phyloP scores from a whole-genome alignment of 2,113 vertebrate genomes.

The Scartelaos histophorus region DNA sequence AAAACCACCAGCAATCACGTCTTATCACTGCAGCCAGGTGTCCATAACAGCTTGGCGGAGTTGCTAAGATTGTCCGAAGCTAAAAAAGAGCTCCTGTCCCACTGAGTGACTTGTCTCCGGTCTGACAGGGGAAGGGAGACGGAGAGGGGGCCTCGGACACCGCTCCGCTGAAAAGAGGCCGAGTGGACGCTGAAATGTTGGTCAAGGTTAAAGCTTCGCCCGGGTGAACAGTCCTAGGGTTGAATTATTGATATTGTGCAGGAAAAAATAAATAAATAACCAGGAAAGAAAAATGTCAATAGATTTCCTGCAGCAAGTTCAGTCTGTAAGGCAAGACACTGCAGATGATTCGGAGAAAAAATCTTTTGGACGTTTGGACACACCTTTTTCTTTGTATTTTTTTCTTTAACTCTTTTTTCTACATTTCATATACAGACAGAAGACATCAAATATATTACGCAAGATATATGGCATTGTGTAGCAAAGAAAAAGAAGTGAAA shows the following conservation, averaged over 20 bases:
- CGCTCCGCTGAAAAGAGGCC: neutral
- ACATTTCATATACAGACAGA: too few species aligned
- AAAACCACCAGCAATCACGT: slow-evolving; percentile 41
- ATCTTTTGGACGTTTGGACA: too few species aligned
- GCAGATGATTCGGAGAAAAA: too few species aligned
- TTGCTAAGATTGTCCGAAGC: slow-evolving; percentile 53
- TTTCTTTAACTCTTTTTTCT: too few species aligned
- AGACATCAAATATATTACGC: too few species aligned
- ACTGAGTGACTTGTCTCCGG: slow-evolving; percentile 38
- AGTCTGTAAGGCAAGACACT: neutral
- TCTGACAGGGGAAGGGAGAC: slow-evolving; percentile 45
- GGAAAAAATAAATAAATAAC: neutral
- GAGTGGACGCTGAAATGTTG: neutral
- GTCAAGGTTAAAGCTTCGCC: neutral
- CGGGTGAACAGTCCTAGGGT: neutral
- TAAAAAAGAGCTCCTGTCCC: slow-evolving; percentile 28
- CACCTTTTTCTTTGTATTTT: too few species aligned
- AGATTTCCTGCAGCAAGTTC: neutral
- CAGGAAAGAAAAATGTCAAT: neutral
- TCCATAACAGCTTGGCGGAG: slow-evolving; percentile 57
- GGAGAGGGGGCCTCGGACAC: slow-evolving; percentile 49
- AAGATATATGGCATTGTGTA: too few species aligned
- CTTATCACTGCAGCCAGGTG: slow-evolving; percentile 64
- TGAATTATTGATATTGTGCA: neutral
- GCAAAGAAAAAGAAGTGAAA: too few species aligned